A percentile compares a stretch with the other conserved stretches of the same genome.
Evolutionary conservation across 2,888 invertebrate genomes (phyloP).

Genomic region (Harpalus rufipes): DNA sequence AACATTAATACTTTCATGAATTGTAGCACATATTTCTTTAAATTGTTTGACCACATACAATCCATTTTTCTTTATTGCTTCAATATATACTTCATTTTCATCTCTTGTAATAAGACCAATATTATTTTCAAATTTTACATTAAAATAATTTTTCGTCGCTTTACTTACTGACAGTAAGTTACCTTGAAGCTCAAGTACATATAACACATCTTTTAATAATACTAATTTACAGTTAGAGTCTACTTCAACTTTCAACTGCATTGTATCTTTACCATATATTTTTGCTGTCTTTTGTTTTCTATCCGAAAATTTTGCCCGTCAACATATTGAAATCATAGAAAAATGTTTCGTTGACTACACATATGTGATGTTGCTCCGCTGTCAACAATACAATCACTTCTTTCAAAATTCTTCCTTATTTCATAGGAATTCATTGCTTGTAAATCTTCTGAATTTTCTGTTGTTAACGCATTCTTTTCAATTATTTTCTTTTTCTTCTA

Average conservation of each 20-base stretch:
- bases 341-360: neutral
- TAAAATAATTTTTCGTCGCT: slow-evolving; percentile 8
- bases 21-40: slow-evolving; percentile 7
- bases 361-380: neutral
- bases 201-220: neutral
- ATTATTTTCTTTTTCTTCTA: slow-evolving; percentile 6
- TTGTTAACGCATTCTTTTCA: neutral
- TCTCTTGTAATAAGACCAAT: neutral
- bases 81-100: slow-evolving; percentile 13
- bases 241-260: neutral
- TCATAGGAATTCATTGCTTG: slow-evolving; percentile 5
- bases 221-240: neutral
- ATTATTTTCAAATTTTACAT: slow-evolving; percentile 9
- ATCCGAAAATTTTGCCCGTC: neutral
- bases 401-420: neutral
- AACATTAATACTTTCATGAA: neutral
- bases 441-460: neutral
- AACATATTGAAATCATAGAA: neutral
- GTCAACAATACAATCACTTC: neutral
- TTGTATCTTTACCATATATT: slow-evolving; percentile 8
- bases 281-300: neutral
- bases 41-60: slow-evolving; percentile 11
- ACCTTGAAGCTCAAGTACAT: slow-evolving; percentile 9
- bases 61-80: slow-evolving; percentile 13
- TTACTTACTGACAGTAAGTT: slow-evolving; percentile 1